Conservation (phyloP, 30 jellyfish, hydroid and myxozoan species). For the Aurelia sp. region DNA sequence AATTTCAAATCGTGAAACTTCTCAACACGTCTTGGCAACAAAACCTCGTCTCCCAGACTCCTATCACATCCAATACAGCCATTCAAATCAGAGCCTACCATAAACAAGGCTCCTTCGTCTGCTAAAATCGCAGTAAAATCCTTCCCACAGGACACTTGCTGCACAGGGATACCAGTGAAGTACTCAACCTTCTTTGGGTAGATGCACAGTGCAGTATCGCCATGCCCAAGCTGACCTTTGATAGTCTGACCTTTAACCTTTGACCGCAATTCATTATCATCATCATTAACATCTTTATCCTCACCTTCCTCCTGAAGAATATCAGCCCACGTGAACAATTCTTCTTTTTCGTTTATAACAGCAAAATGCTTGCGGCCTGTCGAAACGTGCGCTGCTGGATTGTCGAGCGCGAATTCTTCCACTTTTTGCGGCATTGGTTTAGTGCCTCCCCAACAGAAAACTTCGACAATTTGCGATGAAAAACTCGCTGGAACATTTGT, state of each 20-base stretch:
- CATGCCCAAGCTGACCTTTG: slow-evolving; percentile 89
- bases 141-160: slow-evolving; percentile 89
- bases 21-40: slow-evolving; percentile 81
- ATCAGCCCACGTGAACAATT: slow-evolving; percentile 97
- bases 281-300: slow-evolving; percentile 24
- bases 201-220: slow-evolving; percentile 84
- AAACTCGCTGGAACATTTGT: slow-evolving; percentile 37
- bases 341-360: slow-evolving; percentile 84
- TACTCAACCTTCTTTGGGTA: slow-evolving; percentile 82
- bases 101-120: slow-evolving; percentile 68
- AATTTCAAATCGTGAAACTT: slow-evolving; percentile 29
- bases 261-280: slow-evolving; percentile 6
- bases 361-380: slow-evolving; percentile 96
- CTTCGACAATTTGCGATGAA: slow-evolving; percentile 89
- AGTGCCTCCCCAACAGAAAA: slow-evolving; percentile 98
- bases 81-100: slow-evolving; percentile 81
- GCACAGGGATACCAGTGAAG: slow-evolving; percentile 87
- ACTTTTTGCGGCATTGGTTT: slow-evolving; percentile 88
- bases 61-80: slow-evolving; percentile 90
- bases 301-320: slow-evolving; percentile 68
- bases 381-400: slow-evolving; percentile 88
- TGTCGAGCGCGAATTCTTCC: slow-evolving; percentile 76
- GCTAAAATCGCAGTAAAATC: slow-evolving; percentile 85
- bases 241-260: slow-evolving; percentile 59
- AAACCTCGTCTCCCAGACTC: slow-evolving; percentile 63